Evolutionary conservation across 2,113 vertebrate species (phyloP).

Genomic region (Thomomys bottae): DNA sequence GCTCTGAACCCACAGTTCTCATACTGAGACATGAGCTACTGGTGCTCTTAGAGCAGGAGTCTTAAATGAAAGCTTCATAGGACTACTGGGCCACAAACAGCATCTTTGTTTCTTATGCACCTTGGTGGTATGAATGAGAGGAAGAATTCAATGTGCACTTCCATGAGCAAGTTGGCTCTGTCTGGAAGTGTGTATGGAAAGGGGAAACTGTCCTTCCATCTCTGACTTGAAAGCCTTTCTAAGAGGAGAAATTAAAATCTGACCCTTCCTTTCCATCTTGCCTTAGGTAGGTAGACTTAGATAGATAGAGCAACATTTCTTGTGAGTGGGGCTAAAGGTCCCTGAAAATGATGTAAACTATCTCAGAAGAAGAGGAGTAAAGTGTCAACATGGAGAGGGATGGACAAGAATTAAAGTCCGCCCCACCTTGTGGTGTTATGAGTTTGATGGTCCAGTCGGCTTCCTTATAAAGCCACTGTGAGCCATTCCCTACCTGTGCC

Average conservation of each 20-base stretch:
- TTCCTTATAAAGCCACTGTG: constrained; percentile 70
- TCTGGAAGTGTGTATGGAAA: constrained; percentile 60
- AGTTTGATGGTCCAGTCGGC: constrained; percentile 64
- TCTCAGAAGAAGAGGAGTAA: not conserved
- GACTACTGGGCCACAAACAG: constrained; percentile 85
- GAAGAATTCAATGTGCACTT: constrained; percentile 75
- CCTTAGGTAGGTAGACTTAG: constrained; percentile 77
- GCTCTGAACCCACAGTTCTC: too few relatives aligned
- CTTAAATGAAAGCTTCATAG: constrained; percentile 85
- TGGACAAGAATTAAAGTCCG: constrained; percentile 30
- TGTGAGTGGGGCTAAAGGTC: constrained; percentile 24
- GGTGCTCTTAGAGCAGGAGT: constrained; percentile 62
- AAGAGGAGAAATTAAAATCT: constrained; percentile 73
- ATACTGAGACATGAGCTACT: too few relatives aligned
- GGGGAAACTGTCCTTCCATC: constrained; percentile 67
- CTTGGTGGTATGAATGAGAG: constrained; percentile 83
- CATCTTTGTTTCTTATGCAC: constrained; percentile 72
- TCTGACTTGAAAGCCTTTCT: constrained; percentile 77
- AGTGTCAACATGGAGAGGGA: not conserved
- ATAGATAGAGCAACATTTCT: constrained; percentile 82
- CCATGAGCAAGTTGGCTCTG: constrained; percentile 66
- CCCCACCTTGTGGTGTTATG: constrained; percentile 8
- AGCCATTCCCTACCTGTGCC: constrained; percentile 81
- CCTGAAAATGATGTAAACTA: constrained; percentile 55
- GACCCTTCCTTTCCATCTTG: constrained; percentile 77